Evolutionary conservation across 2,797 vertebrate species (phyloP).

Genomic region (Trematomus bernacchii): DNA sequence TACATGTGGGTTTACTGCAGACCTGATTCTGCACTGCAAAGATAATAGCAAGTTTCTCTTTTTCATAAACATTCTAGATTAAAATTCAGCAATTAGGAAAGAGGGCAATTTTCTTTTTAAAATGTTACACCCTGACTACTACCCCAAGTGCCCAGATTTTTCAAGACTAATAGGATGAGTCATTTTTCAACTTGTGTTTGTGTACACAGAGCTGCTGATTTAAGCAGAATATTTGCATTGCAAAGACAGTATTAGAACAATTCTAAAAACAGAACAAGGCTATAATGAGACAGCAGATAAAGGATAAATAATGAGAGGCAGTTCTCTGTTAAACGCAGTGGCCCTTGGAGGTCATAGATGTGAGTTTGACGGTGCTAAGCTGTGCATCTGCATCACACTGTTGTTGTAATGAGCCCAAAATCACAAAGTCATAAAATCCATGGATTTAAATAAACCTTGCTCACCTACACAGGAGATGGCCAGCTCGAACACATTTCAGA

Average conservation of each 20-base stretch:
- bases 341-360: constrained; percentile 65
- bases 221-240: constrained; percentile 68
- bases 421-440: constrained; percentile 49
- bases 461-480: background rate
- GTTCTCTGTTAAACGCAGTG: constrained; percentile 49
- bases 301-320: constrained; percentile 67
- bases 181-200: constrained; percentile 34
- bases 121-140: constrained; percentile 44
- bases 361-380: constrained; percentile 23
- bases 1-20: constrained; percentile 62
- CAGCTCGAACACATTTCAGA: background rate
- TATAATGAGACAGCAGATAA: constrained; percentile 73
- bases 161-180: constrained; percentile 64
- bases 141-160: constrained; percentile 54
- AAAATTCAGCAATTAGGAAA: constrained; percentile 32
- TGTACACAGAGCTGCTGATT: constrained; percentile 67
- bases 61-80: constrained; percentile 52
- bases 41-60: constrained; percentile 52
- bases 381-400: constrained; percentile 32
- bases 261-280: constrained; percentile 55
- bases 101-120: constrained; percentile 43
- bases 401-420: constrained; percentile 53
- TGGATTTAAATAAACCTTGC: constrained; percentile 4
- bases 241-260: constrained; percentile 62
- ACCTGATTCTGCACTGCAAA: constrained; percentile 61